Evolutionary conservation across 2,888 invertebrate species (phyloP).

Genomic region (Campoplex capitator): DNA sequence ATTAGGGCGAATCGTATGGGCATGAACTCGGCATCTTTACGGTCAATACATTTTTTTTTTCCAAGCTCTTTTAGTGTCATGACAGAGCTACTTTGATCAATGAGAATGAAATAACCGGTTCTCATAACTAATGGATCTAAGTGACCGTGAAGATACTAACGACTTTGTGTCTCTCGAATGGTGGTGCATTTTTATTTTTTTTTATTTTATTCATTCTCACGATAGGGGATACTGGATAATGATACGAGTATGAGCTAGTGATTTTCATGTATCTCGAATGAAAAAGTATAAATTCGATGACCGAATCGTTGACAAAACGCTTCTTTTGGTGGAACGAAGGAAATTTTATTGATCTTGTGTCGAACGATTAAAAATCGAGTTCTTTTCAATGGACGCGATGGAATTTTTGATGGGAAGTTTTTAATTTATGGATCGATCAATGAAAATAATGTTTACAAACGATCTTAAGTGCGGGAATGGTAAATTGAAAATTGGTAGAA

Average conservation of each 20-base stretch:
- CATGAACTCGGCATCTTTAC: constrained; percentile 83
- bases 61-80: neutral
- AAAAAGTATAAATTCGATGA: no score
- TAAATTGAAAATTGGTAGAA: constrained; percentile 17
- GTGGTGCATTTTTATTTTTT: constrained; percentile 53
- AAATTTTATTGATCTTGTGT: no score
- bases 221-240: no score
- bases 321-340: no score
- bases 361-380: neutral
- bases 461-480: no score
- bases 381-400: no score
- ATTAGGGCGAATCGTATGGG: constrained; percentile 84
- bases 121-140: constrained; percentile 50
- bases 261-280: no score
- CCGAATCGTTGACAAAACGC: no score
- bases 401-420: no score
- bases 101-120: constrained; percentile 1
- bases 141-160: constrained; percentile 77
- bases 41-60: constrained; percentile 68
- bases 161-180: constrained; percentile 56
- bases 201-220: neutral
- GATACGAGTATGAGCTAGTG: no score
- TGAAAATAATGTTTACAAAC: neutral
- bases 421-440: neutral
- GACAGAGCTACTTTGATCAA: neutral